phyloP scores from a whole-genome alignment of 1,140 invertebrate genomes.

The Zaprionus ghesquierei region DNA sequence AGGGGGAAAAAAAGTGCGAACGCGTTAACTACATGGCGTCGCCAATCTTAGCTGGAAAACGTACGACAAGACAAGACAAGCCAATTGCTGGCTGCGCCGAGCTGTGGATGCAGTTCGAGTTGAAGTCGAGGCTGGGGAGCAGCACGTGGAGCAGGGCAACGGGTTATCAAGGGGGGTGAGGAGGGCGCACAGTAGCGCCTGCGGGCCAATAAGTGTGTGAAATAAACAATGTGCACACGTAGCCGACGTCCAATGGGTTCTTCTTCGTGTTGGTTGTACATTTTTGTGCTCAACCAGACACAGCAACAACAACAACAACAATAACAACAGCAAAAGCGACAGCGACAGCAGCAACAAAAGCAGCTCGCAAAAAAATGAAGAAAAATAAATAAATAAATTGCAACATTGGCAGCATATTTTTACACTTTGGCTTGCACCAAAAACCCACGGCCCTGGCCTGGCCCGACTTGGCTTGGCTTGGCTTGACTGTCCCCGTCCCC shows the following conservation, averaged over 20 bases:
- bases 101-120: conserved; percentile 19
- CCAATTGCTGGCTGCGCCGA: conserved; percentile 61
- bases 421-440: conserved; percentile 70
- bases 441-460: conserved; percentile 65
- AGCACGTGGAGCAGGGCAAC: conserved; percentile 15
- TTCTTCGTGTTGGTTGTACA: conserved; percentile 65
- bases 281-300: conserved; percentile 70
- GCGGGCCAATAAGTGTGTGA: conserved; percentile 79
- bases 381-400: conserved; percentile 81
- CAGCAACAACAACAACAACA: conserved; percentile 36
- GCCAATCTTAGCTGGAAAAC: conserved; percentile 79
- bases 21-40: conserved; percentile 79
- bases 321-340: conserved; percentile 20
- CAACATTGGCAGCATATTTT: conserved; percentile 80
- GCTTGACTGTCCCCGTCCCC: conserved; percentile 31
- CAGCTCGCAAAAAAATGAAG: conserved; percentile 46
- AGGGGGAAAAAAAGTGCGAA: conserved; percentile 67
- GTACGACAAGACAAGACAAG: conserved; percentile 79
- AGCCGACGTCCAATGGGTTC: conserved; percentile 26
- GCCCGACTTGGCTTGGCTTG: conserved; percentile 4
- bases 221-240: conserved; percentile 79
- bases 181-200: conserved; percentile 67
- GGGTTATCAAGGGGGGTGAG: not conserved
- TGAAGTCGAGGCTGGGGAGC: conserved; percentile 43
- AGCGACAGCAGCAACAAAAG: conserved; percentile 21